A percentile compares a stretch with the other conserved stretches of the same genome.
These are phyloP conservation scores for Corella eumyota DNA, from an alignment of 23 tunicate species.

Conservation along the genomic window DNA sequence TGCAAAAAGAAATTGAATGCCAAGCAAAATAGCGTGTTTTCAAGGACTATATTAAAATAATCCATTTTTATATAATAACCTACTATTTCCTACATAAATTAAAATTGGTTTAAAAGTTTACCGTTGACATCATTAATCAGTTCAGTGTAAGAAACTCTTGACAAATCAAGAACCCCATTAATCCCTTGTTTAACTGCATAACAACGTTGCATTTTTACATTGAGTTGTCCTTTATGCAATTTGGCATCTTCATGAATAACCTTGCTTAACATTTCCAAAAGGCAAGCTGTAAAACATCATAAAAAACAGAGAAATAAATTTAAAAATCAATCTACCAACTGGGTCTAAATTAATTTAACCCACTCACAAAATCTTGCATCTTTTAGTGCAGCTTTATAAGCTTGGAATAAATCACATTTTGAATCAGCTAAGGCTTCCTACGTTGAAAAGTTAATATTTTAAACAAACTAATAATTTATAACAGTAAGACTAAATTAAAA, in stretches of 20 bases:
- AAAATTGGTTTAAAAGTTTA: conserved; percentile 8
- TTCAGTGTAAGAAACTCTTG: conserved; percentile 53
- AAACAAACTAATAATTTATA: too few species aligned
- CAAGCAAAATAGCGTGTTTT: too few species aligned
- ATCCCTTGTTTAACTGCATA: conserved; percentile 73
- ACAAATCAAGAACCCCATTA: conserved; percentile 54
- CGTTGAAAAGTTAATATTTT: too few species aligned
- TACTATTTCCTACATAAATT: too few species aligned
- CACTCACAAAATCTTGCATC: conserved; percentile 67
- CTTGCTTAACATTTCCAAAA: conserved; percentile 16
- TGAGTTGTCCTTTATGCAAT: conserved; percentile 73
- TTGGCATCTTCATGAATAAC: conserved; percentile 43
- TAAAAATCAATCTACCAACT: too few species aligned
- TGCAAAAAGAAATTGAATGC: too few species aligned
- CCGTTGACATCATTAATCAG: conserved; percentile 72
- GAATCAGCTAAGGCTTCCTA: conserved; percentile 44
- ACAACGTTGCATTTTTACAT: conserved; percentile 70
- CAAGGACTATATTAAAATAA: too few species aligned
- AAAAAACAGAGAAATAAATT: too few species aligned
- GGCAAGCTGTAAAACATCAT: too few species aligned
- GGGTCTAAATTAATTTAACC: too few species aligned
- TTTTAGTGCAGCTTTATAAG: conserved; percentile 48
- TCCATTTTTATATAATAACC: too few species aligned
- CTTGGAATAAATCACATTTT: conserved; percentile 63
- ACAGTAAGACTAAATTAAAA: neutral